phyloP scores from a whole-genome alignment of 2,113 vertebrate species.

The Origma solitaria region DNA sequence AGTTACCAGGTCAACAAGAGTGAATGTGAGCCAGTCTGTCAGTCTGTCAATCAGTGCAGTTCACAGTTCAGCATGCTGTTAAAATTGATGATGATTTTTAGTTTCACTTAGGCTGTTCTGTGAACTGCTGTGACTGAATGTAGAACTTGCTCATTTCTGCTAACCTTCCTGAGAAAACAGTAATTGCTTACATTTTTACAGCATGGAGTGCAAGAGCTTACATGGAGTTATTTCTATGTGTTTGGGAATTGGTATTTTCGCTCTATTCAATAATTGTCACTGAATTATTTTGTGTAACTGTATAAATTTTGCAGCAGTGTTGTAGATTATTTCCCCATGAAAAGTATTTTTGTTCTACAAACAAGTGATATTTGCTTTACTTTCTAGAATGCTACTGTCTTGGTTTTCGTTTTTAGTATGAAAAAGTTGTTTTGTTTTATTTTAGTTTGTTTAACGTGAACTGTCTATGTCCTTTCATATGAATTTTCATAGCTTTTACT shows the following conservation, averaged over 20 bases:
- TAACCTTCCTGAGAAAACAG: neutral
- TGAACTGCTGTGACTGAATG: neutral
- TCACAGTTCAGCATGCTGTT: neutral
- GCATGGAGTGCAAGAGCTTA: neutral
- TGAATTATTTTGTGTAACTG: neutral
- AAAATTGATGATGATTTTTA: neutral
- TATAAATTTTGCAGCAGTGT: neutral
- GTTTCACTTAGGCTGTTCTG: neutral
- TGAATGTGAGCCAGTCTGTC: neutral
- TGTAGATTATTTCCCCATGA: neutral
- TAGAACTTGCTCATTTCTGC: neutral
- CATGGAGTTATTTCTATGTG: neutral
- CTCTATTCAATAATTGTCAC: neutral
- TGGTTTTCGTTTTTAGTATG: neutral
- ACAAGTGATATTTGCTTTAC: neutral
- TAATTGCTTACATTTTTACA: neutral
- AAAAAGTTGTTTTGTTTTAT: neutral
- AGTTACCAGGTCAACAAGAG: neutral
- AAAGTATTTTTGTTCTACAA: neutral
- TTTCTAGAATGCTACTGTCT: neutral
- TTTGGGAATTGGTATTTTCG: neutral
- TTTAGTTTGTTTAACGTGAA: neutral
- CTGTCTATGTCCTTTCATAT: neutral
- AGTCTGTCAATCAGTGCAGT: neutral
- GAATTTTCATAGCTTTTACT: neutral